These are phyloP conservation scores for Meteorus colon DNA, from an alignment of 2,888 invertebrate genomes.

Conservation along the genomic window DNA sequence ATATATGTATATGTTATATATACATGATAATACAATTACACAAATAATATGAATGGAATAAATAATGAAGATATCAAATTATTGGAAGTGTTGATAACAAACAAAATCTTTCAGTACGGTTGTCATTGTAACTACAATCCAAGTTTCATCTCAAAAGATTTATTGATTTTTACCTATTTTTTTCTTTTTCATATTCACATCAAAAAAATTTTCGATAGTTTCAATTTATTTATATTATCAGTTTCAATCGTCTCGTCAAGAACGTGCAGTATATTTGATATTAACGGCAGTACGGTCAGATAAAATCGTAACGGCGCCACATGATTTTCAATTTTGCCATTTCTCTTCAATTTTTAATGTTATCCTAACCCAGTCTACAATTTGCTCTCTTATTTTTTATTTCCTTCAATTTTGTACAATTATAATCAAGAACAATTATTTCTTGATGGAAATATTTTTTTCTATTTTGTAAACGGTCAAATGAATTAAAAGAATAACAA, in stretches of 20 bases:
- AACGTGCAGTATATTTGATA: slow-evolving; percentile 35
- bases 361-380: slow-evolving; percentile 27
- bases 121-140: slow-evolving; percentile 30
- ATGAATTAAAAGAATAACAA: not conserved
- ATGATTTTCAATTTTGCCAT: slow-evolving; percentile 6
- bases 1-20: not conserved
- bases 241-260: slow-evolving; percentile 23
- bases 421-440: slow-evolving; percentile 13
- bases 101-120: slow-evolving; percentile 59
- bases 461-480: not conserved
- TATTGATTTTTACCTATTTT: not conserved
- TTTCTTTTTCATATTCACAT: not conserved
- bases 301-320: slow-evolving; percentile 47
- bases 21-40: not conserved
- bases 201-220: slow-evolving; percentile 38
- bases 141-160: not conserved
- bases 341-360: not conserved
- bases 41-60: slow-evolving; percentile 46
- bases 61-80: slow-evolving; percentile 49
- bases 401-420: slow-evolving; percentile 5
- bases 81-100: slow-evolving; percentile 47
- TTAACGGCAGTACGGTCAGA: slow-evolving; percentile 61
- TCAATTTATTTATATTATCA: slow-evolving; percentile 4
- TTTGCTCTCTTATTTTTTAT: slow-evolving; percentile 10
- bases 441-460: slow-evolving; percentile 25